Evolutionary conservation across 2,113 vertebrate species (phyloP).

Genomic region (Rhineura floridana): DNA sequence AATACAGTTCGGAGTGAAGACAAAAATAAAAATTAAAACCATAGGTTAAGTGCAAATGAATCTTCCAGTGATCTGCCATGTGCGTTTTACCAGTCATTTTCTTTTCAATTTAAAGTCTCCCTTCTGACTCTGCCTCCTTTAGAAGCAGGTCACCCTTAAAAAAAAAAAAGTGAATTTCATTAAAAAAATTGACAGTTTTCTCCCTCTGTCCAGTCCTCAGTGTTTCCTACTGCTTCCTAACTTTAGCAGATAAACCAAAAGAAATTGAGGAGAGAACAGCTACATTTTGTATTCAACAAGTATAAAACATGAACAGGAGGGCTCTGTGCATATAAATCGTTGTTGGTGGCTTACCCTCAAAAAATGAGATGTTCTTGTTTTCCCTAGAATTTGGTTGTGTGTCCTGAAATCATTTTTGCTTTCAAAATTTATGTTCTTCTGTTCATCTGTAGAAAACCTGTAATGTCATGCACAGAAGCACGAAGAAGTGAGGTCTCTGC

Average conservation of each 20-base stretch:
- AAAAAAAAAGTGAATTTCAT: slow-evolving; percentile 55
- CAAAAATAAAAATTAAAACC: slow-evolving; percentile 73
- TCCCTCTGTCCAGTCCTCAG: slow-evolving; percentile 54
- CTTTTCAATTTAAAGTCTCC: slow-evolving; percentile 70
- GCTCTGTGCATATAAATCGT: slow-evolving; percentile 57
- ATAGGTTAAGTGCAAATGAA: slow-evolving; percentile 80
- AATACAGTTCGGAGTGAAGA: slow-evolving; percentile 73
- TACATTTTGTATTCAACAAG: slow-evolving; percentile 22
- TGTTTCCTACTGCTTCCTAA: slow-evolving; percentile 58
- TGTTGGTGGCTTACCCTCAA: slow-evolving; percentile 53
- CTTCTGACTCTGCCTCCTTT: slow-evolving; percentile 18
- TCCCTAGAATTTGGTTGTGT: slow-evolving; percentile 17
- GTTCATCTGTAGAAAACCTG: slow-evolving; percentile 53
- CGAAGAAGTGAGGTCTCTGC: slow-evolving; percentile 45
- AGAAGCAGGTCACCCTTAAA: slow-evolving; percentile 43
- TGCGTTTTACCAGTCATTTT: slow-evolving; percentile 71
- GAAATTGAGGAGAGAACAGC: slow-evolving; percentile 46
- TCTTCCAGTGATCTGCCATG: slow-evolving; percentile 74
- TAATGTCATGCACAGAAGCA: background rate
- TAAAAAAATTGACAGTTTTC: slow-evolving; percentile 40
- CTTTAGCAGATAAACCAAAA: slow-evolving; percentile 38
- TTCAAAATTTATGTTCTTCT: slow-evolving; percentile 36
- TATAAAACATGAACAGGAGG: slow-evolving; percentile 62
- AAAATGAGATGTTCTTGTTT: slow-evolving; percentile 34
- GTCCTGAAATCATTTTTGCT: slow-evolving; percentile 51